These are phyloP conservation scores for Julus scandinavius DNA, from an alignment of 2,888 invertebrate genomes.

Conservation along the genomic window DNA sequence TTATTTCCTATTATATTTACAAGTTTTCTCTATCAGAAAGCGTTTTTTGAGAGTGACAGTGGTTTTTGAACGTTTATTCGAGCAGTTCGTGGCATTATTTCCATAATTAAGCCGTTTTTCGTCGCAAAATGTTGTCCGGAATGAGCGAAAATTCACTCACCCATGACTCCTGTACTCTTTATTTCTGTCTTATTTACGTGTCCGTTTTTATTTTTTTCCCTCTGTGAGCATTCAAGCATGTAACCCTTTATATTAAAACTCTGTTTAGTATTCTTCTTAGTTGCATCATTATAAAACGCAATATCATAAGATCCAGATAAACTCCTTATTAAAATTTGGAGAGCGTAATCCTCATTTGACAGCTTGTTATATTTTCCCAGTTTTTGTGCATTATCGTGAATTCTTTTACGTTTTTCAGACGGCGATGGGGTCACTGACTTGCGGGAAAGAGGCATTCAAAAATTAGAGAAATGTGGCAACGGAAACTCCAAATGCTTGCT, in stretches of 20 bases:
- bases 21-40: background rate
- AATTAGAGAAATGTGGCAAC: constrained; percentile 71
- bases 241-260: background rate
- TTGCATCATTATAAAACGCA: background rate
- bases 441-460: constrained; percentile 82
- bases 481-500: constrained; percentile 73
- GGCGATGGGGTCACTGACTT: constrained; percentile 72
- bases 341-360: background rate
- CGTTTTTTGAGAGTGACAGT: background rate
- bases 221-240: background rate
- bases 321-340: background rate
- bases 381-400: background rate
- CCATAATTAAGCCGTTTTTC: background rate
- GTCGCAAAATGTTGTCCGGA: background rate
- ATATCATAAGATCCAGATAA: background rate
- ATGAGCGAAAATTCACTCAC: background rate
- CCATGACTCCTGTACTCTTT: constrained; percentile 17
- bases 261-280: background rate
- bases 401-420: constrained; percentile 53
- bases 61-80: background rate
- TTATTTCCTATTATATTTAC: background rate
- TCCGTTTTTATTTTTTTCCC: background rate
- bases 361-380: background rate
- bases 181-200: background rate
- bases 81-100: background rate